phyloP scores from a whole-genome alignment of 2,888 invertebrate genomes.

The Protodeltote pygarga region DNA sequence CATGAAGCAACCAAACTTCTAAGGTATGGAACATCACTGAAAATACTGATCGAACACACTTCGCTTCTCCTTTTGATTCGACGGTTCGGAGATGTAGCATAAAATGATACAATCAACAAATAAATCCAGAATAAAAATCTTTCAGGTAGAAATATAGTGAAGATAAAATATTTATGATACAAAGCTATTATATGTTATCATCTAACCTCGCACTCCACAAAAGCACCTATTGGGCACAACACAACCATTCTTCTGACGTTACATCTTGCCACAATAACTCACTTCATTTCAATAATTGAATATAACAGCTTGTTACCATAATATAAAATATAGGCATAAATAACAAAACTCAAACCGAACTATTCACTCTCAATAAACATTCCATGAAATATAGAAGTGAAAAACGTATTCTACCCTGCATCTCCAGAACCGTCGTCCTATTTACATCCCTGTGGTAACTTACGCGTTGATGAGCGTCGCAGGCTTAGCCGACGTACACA shows the following conservation, averaged over 20 bases:
- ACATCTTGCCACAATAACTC: too few relatives aligned
- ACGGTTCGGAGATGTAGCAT: slow-evolving; percentile 44
- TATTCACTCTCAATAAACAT: slow-evolving; percentile 1
- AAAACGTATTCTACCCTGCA: slow-evolving; percentile 26
- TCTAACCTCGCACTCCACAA: too few relatives aligned
- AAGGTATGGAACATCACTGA: slow-evolving; percentile 50
- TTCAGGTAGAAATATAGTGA: background rate
- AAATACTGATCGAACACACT: slow-evolving; percentile 57
- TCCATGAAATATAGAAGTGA: slow-evolving; percentile 12
- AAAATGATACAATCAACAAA: slow-evolving; percentile 5
- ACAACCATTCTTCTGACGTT: too few relatives aligned
- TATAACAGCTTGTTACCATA: slow-evolving; percentile 18
- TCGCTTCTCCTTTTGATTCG: slow-evolving; percentile 57
- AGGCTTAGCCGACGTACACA: slow-evolving; percentile 78
- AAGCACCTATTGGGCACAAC: too few relatives aligned
- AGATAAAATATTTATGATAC: slow-evolving; percentile 1
- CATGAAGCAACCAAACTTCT: slow-evolving; percentile 67
- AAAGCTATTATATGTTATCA: slow-evolving; percentile 12
- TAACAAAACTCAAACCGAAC: slow-evolving; percentile 8
- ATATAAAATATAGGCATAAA: slow-evolving; percentile 1
- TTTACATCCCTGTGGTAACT: slow-evolving; percentile 51
- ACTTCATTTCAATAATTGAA: too few relatives aligned
- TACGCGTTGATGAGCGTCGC: slow-evolving; percentile 64
- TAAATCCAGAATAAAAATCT: too few relatives aligned
- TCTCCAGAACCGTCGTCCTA: slow-evolving; percentile 55